These are phyloP conservation scores for Rhabdophis nuchalis DNA, from an alignment of 2,797 vertebrate species.

Conservation along the genomic window DNA sequence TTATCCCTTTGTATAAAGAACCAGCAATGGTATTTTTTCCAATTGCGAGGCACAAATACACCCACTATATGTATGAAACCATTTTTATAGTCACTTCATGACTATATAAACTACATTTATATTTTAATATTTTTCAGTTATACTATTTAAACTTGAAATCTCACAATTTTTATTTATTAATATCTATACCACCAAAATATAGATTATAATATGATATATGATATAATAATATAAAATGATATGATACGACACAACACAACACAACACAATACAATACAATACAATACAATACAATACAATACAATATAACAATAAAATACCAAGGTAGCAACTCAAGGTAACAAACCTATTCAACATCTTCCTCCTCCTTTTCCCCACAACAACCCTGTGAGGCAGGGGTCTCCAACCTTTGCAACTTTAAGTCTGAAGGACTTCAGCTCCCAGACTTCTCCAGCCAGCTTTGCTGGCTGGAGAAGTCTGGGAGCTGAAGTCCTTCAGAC, in stretches of 20 bases:
- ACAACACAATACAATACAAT: no score
- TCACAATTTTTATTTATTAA: background rate
- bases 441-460: no score
- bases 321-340: background rate
- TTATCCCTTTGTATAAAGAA: background rate
- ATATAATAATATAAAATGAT: no score
- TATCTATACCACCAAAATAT: no score
- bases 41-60: background rate
- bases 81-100: background rate
- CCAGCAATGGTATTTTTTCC: background rate
- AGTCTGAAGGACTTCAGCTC: no score
- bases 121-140: background rate
- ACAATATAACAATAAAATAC: no score
- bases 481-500: no score
- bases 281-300: no score
- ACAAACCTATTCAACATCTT: background rate
- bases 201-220: no score
- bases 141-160: background rate
- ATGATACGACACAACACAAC: no score
- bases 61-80: background rate
- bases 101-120: background rate
- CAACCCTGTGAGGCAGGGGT: background rate
- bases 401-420: no score
- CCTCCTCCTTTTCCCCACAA: background rate
- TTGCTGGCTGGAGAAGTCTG: no score